Conservation (phyloP, 2,797 vertebrate species). For the Hybognathus amarus region DNA sequence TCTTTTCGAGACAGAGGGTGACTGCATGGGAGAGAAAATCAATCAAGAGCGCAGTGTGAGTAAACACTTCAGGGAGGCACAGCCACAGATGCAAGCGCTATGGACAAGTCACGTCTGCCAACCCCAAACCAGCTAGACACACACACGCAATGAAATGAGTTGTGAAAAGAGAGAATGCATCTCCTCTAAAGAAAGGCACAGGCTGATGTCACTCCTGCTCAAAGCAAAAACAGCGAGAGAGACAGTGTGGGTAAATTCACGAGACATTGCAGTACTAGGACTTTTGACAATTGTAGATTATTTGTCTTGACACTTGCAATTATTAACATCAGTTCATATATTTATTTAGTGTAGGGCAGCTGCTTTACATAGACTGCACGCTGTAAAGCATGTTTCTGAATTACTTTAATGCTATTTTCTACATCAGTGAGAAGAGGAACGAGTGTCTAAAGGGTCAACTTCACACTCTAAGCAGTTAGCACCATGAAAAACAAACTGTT, state of each 20-base stretch:
- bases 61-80: slow-evolving; percentile 63
- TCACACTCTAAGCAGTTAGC: not conserved
- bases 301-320: not conserved
- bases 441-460: not conserved
- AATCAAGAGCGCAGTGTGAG: slow-evolving; percentile 51
- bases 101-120: slow-evolving; percentile 59
- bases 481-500: not conserved
- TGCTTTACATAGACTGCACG: not conserved
- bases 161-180: slow-evolving; percentile 37
- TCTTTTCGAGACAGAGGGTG: slow-evolving; percentile 21
- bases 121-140: slow-evolving; percentile 51
- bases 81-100: slow-evolving; percentile 52
- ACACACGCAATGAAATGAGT: slow-evolving; percentile 29
- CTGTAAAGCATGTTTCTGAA: not conserved
- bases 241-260: slow-evolving; percentile 1
- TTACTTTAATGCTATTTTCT: not conserved
- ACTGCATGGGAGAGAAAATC: slow-evolving; percentile 46
- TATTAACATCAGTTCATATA: not conserved
- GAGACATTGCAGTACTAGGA: not conserved
- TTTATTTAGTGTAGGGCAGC: not conserved
- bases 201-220: slow-evolving; percentile 23
- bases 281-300: not conserved
- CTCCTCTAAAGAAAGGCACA: slow-evolving; percentile 37
- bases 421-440: not conserved
- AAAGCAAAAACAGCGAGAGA: not conserved